Conservation (phyloP, 2,888 invertebrate genomes). For the Serripes groenlandicus region DNA sequence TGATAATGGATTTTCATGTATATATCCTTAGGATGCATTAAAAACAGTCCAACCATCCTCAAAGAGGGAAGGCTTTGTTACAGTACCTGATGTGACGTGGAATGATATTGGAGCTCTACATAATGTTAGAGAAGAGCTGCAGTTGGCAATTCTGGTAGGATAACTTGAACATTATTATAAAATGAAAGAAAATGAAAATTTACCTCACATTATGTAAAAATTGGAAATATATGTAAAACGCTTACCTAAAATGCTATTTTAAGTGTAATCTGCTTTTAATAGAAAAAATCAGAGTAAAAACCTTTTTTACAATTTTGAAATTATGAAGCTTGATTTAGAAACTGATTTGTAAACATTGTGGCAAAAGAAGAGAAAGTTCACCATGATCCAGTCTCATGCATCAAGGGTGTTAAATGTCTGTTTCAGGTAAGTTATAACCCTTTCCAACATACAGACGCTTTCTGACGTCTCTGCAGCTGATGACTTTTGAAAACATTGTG, state of each 20-base stretch:
- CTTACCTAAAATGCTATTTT: too few species aligned
- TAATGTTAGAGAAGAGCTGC: conserved; percentile 95
- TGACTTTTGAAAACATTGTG: background rate
- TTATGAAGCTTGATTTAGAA: too few species aligned
- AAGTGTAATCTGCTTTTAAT: too few species aligned
- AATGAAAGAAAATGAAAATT: too few species aligned
- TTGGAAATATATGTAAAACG: too few species aligned
- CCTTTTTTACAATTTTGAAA: too few species aligned
- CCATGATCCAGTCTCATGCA: background rate
- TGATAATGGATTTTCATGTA: background rate
- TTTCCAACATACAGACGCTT: too few species aligned
- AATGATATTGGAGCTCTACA: conserved; percentile 97
- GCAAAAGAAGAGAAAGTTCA: background rate
- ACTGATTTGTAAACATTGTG: background rate
- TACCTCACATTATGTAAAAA: too few species aligned
- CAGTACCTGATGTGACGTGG: conserved; percentile 99
- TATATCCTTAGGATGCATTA: conserved; percentile 87
- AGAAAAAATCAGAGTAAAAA: too few species aligned
- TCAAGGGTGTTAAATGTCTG: background rate
- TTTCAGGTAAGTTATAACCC: too few species aligned
- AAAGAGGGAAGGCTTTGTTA: conserved; percentile 98
- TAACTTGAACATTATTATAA: too few species aligned
- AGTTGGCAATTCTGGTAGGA: conserved; percentile 93
- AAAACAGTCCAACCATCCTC: conserved; percentile 96
- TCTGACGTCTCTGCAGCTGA: too few species aligned